Percentiles rank a stretch among this genome's conserved stretches.
These are phyloP conservation scores for Dryobota labecula DNA, from an alignment of 2,888 invertebrate species.

Conservation along the genomic window DNA sequence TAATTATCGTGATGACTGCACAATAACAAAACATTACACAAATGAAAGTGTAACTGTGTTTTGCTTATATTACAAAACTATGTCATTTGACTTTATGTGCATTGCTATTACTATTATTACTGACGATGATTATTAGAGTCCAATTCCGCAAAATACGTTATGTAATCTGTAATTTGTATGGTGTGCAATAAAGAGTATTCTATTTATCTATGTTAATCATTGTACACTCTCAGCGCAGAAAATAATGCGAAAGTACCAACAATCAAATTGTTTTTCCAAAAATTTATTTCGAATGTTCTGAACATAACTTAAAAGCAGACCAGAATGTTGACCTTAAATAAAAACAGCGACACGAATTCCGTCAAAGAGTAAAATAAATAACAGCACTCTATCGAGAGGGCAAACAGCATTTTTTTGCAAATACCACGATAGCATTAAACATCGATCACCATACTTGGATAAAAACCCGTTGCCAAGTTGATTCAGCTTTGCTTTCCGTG, in stretches of 20 bases:
- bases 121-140: background rate
- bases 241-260: background rate
- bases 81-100: background rate
- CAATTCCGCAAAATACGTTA: background rate
- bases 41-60: slow-evolving; percentile 3
- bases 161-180: no score
- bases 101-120: background rate
- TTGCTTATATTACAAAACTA: background rate
- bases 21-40: background rate
- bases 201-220: background rate
- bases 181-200: no score
- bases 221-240: background rate
- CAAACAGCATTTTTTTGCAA: slow-evolving; percentile 57
- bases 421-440: slow-evolving; percentile 57
- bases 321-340: slow-evolving; percentile 28
- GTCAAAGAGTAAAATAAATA: slow-evolving; percentile 50
- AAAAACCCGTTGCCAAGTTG: slow-evolving; percentile 70
- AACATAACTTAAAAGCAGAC: slow-evolving; percentile 19
- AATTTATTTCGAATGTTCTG: background rate
- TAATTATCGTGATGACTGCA: slow-evolving; percentile 34
- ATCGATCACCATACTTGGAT: slow-evolving; percentile 52
- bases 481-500: slow-evolving; percentile 68
- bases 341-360: slow-evolving; percentile 47
- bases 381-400: slow-evolving; percentile 45
- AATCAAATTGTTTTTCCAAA: slow-evolving; percentile 1